phyloP scores from a whole-genome alignment of 1,140 invertebrate genomes.

The Plectrocnemia conspersa region DNA sequence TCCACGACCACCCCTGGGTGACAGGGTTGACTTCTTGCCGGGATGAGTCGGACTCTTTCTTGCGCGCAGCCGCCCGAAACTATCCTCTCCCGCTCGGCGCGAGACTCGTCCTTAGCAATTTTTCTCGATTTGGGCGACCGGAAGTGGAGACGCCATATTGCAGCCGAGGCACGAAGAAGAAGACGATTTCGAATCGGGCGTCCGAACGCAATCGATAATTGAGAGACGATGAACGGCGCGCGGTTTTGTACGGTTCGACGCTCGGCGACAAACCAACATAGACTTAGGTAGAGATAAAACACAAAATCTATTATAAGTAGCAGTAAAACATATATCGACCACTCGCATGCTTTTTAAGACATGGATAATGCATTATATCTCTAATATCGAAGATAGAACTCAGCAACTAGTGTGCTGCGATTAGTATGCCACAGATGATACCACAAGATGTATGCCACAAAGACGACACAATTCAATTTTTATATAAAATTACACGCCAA shows the following conservation, averaged over 20 bases:
- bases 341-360: too few species aligned
- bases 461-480: too few species aligned
- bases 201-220: not conserved
- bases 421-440: too few species aligned
- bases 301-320: too few species aligned
- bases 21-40: slow-evolving; percentile 18
- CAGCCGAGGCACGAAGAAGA: slow-evolving; percentile 18
- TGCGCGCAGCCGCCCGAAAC: not conserved
- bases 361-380: too few species aligned
- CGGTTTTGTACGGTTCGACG: not conserved
- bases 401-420: too few species aligned
- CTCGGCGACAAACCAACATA: too few species aligned
- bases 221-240: not conserved
- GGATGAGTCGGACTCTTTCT: slow-evolving; percentile 18
- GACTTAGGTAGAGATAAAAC: too few species aligned
- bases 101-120: slow-evolving; percentile 30
- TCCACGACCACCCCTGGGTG: not conserved
- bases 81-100: not conserved
- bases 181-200: not conserved
- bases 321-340: too few species aligned
- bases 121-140: slow-evolving; percentile 32
- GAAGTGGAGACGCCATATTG: slow-evolving; percentile 22
- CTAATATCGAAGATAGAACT: too few species aligned
- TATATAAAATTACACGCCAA: too few species aligned
- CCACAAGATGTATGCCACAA: too few species aligned